A percentile compares a stretch with the other conserved stretches of the same genome.
These are phyloP conservation scores for Dimorphilus gyrociliatus DNA, from an alignment of 2,888 invertebrate species.

Conservation along the genomic window DNA sequence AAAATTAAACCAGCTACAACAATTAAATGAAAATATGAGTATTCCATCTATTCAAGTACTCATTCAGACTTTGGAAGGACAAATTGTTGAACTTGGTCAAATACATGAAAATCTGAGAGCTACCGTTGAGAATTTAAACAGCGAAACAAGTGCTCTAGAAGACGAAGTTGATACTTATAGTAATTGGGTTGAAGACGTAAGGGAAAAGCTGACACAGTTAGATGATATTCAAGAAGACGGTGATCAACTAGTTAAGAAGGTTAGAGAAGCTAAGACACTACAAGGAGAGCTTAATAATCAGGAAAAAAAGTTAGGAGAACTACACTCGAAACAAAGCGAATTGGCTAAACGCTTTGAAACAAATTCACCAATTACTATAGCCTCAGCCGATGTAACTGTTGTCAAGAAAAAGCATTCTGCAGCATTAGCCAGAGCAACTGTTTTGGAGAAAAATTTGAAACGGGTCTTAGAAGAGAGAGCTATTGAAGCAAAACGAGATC, in stretches of 20 bases:
- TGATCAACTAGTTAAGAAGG: constrained; percentile 58
- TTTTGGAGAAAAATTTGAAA: constrained; percentile 40
- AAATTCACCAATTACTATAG: constrained; percentile 25
- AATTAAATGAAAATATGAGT: no score
- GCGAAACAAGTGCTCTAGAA: constrained; percentile 22
- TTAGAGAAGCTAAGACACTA: constrained; percentile 54
- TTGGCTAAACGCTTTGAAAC: constrained; percentile 20
- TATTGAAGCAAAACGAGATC: constrained; percentile 61
- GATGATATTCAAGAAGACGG: constrained; percentile 54
- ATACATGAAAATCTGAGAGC: no score
- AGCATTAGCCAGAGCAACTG: constrained; percentile 54
- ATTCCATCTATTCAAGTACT: no score
- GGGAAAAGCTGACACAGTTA: constrained; percentile 21
- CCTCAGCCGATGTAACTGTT: constrained; percentile 23
- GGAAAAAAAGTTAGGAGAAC: constrained; percentile 56
- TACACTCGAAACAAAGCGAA: constrained; percentile 51
- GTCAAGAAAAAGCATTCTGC: constrained; percentile 47
- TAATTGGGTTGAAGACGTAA: constrained; percentile 20
- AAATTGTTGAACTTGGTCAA: no score
- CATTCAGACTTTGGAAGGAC: no score
- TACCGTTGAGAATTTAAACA: constrained; percentile 53
- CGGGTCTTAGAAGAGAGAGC: constrained; percentile 71
- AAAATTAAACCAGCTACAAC: no score
- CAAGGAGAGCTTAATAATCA: constrained; percentile 54
- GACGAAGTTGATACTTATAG: constrained; percentile 21